phyloP scores from a whole-genome alignment of 1,140 invertebrate species.

The Cydia fagiglandana region DNA sequence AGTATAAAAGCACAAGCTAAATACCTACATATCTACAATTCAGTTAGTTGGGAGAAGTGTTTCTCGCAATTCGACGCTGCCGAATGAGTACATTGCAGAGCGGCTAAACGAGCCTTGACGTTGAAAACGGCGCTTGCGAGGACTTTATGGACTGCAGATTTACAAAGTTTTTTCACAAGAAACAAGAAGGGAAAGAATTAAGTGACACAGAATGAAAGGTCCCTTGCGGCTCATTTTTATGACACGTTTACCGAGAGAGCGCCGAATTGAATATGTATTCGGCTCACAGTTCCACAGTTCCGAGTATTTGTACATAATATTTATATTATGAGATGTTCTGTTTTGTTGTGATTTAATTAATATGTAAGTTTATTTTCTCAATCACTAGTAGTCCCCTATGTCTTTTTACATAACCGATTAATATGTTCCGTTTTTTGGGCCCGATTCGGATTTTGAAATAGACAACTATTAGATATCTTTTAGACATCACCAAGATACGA shows the following conservation, averaged over 20 bases:
- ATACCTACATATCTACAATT: not conserved
- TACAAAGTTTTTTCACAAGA: not conserved
- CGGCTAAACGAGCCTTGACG: not conserved
- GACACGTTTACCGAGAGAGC: not conserved
- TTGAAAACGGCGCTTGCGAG: not conserved
- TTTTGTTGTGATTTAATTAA: no score
- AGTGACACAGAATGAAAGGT: slow-evolving; percentile 6
- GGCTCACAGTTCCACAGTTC: no score
- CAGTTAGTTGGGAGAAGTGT: slow-evolving; percentile 1
- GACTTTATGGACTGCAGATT: slow-evolving; percentile 20
- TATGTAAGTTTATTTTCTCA: no score
- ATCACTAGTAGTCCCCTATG: no score
- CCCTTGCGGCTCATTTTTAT: slow-evolving; percentile 13
- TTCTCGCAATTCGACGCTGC: not conserved
- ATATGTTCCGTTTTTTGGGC: no score
- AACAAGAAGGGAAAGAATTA: slow-evolving; percentile 22
- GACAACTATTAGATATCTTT: no score
- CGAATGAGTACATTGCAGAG: not conserved
- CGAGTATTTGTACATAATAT: no score
- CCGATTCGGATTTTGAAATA: no score
- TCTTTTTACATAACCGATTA: no score
- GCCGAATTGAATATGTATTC: not conserved
- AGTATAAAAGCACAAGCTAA: not conserved
- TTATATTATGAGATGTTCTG: no score
- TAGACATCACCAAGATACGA: no score